Percentiles rank a stretch among this genome's conserved stretches.
Evolutionary conservation across 2,113 vertebrate genomes (phyloP).

Genomic region (Atractosteus spatula): DNA sequence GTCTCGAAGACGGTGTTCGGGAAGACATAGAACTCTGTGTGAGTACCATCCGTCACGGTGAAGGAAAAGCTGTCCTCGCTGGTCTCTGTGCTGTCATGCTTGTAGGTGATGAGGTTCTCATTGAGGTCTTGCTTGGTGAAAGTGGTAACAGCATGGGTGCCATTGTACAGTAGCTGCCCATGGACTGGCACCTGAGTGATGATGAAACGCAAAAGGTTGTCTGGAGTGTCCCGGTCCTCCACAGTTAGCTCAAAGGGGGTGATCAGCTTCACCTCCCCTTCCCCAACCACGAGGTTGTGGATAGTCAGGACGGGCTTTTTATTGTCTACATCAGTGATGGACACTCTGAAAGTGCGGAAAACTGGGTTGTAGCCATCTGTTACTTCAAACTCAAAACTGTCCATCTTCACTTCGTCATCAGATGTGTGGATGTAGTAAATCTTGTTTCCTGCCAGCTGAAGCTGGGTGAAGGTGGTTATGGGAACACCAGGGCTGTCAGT

Average conservation of each 20-base stretch:
- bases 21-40: constrained; percentile 51
- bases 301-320: constrained; percentile 56
- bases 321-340: constrained; percentile 49
- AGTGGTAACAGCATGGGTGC: constrained; percentile 37
- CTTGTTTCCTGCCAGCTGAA: constrained; percentile 56
- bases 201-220: constrained; percentile 46
- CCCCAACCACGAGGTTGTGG: constrained; percentile 36
- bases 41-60: constrained; percentile 53
- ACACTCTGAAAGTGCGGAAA: constrained; percentile 48
- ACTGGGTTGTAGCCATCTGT: constrained; percentile 47
- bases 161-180: constrained; percentile 52
- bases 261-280: constrained; percentile 49
- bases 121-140: constrained; percentile 60
- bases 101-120: constrained; percentile 57
- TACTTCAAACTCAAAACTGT: constrained; percentile 58
- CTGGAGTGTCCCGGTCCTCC: constrained; percentile 52
- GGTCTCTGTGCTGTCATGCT: constrained; percentile 45
- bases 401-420: constrained; percentile 52
- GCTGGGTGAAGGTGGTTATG: constrained; percentile 50
- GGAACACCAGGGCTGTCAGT: constrained; percentile 46
- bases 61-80: constrained; percentile 58
- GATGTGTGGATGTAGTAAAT: constrained; percentile 52
- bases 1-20: constrained; percentile 44
- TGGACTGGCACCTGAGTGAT: constrained; percentile 51
- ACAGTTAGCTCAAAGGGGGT: constrained; percentile 57